Evolutionary conservation across 2,888 invertebrate genomes (phyloP).

Genomic region (Pegoplata infirma): DNA sequence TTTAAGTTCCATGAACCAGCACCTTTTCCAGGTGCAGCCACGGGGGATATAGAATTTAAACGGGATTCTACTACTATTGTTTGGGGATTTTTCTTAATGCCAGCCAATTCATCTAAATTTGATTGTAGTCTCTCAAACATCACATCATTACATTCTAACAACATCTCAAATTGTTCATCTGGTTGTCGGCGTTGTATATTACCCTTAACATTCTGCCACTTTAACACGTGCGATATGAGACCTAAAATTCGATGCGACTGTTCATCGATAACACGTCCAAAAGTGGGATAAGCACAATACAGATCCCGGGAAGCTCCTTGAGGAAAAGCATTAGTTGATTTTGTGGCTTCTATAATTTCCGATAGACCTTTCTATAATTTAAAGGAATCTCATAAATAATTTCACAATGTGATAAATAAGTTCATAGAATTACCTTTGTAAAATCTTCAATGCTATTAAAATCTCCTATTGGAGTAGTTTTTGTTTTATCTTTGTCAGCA

Average conservation of each 20-base stretch:
- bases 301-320: conserved; percentile 84
- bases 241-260: conserved; percentile 83
- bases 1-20: conserved; percentile 82
- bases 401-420: background rate
- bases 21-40: conserved; percentile 54
- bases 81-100: conserved; percentile 80
- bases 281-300: conserved; percentile 87
- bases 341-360: conserved; percentile 84
- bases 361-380: conserved; percentile 80
- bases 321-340: conserved; percentile 86
- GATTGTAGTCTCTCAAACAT: conserved; percentile 89
- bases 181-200: conserved; percentile 80
- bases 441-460: conserved; percentile 69
- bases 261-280: conserved; percentile 82
- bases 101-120: conserved; percentile 84
- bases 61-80: conserved; percentile 79
- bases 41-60: conserved; percentile 61
- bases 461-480: conserved; percentile 50
- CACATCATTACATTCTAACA: conserved; percentile 90
- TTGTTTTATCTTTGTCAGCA: conserved; percentile 22
- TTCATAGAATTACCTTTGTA: conserved; percentile 68
- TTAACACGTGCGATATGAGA: conserved; percentile 80
- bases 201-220: conserved; percentile 80
- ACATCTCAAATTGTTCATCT: conserved; percentile 86
- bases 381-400: background rate